Conservation (phyloP, 2,888 invertebrate genomes). For the Ormyrus nitidulus region DNA sequence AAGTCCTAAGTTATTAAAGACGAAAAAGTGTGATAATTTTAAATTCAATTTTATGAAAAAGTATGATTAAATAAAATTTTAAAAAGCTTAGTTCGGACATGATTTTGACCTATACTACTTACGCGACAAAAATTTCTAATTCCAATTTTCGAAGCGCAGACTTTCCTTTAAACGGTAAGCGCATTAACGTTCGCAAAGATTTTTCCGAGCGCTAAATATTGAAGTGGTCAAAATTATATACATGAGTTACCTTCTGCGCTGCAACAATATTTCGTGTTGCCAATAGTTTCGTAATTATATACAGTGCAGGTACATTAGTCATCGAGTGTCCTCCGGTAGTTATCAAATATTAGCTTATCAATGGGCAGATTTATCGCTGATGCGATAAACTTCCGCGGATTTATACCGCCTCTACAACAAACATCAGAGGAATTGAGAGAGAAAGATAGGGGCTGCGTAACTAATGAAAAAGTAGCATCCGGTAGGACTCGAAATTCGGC, state of each 20-base stretch:
- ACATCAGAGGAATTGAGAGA: no score
- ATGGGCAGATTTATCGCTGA: conserved; percentile 45
- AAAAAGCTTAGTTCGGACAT: no score
- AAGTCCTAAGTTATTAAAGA: background rate
- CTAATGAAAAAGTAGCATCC: background rate
- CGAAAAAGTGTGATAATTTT: background rate
- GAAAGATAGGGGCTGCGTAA: background rate
- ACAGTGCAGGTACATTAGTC: conserved; percentile 41
- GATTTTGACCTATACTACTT: no score
- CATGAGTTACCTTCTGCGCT: background rate
- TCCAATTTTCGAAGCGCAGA: no score
- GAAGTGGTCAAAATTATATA: background rate
- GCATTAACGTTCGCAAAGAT: background rate
- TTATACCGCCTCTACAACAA: background rate
- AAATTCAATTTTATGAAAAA: background rate
- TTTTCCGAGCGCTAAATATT: conserved; percentile 3
- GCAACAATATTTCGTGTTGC: conserved; percentile 19
- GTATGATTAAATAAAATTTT: background rate
- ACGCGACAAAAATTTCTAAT: no score
- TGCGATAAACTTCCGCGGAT: conserved; percentile 22
- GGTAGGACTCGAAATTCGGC: background rate
- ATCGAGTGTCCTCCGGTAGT: conserved; percentile 43
- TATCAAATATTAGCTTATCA: conserved; percentile 52
- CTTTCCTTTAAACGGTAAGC: no score
- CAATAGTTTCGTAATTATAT: conserved; percentile 50